A percentile compares a stretch with the other conserved stretches of the same genome.
phyloP scores from a whole-genome alignment of 2,113 vertebrate species.

The Gymnarchus niloticus region DNA sequence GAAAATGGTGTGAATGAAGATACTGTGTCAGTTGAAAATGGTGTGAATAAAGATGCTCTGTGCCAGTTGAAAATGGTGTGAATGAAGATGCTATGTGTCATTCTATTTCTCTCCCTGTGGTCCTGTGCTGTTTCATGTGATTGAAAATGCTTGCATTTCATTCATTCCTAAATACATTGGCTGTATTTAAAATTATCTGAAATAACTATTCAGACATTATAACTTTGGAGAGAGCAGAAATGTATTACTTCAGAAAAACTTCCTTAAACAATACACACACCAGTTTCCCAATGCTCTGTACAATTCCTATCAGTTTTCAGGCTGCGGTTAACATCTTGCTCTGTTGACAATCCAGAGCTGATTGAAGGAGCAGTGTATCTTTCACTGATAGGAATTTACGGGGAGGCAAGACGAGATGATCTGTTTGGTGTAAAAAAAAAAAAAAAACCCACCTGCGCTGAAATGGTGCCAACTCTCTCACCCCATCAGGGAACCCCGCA shows the following conservation, averaged over 20 bases:
- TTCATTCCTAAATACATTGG: too few relatives aligned
- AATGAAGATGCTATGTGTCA: too few relatives aligned
- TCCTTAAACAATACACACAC: background rate
- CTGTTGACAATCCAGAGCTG: background rate
- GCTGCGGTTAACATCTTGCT: background rate
- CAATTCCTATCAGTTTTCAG: background rate
- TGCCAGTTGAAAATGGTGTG: too few relatives aligned
- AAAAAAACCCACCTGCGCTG: slow-evolving; percentile 1
- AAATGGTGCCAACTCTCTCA: background rate
- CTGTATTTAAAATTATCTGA: background rate
- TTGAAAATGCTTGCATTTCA: too few relatives aligned
- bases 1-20: too few relatives aligned
- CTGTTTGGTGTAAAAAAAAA: background rate
- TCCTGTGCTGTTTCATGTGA: too few relatives aligned
- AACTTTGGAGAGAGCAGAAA: background rate
- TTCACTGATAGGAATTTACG: background rate
- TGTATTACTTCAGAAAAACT: background rate
- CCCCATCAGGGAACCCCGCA: background rate
- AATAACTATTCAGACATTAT: background rate
- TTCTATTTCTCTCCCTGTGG: too few relatives aligned
- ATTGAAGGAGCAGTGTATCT: background rate
- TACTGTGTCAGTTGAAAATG: background rate
- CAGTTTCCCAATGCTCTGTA: background rate
- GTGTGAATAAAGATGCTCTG: too few relatives aligned
- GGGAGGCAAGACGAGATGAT: background rate